These are phyloP conservation scores for Plebejus melissa DNA, from an alignment of 2,888 invertebrate genomes.

Conservation along the genomic window DNA sequence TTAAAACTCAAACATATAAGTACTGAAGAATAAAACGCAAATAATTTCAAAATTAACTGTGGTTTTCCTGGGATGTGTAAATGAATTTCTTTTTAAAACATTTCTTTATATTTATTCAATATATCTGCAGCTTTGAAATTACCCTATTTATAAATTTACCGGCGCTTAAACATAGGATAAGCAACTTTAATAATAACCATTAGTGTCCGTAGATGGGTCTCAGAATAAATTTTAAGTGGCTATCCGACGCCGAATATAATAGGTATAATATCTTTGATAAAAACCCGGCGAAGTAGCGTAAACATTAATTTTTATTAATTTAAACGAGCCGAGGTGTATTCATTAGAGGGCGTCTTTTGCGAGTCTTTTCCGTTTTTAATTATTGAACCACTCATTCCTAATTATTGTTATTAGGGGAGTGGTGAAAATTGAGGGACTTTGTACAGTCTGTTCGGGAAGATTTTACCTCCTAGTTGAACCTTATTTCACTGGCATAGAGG, in stretches of 20 bases:
- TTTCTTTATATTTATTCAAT: not conserved
- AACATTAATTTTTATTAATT: constrained; percentile 66
- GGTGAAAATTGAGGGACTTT: constrained; percentile 78
- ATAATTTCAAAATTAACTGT: not conserved
- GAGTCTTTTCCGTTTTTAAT: constrained; percentile 79
- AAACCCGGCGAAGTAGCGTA: constrained; percentile 42
- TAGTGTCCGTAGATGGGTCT: not conserved
- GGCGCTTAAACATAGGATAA: not conserved
- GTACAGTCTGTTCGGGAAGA: constrained; percentile 23
- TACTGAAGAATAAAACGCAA: too few species aligned
- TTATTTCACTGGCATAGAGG: not conserved
- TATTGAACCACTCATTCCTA: constrained; percentile 81
- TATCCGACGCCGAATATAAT: constrained; percentile 7
- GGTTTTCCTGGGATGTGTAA: too few species aligned
- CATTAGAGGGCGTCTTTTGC: constrained; percentile 59
- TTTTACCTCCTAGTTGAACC: not conserved
- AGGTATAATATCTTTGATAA: constrained; percentile 28
- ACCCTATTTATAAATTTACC: not conserved
- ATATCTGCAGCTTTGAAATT: not conserved
- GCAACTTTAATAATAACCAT: not conserved
- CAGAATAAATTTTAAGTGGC: constrained; percentile 7
- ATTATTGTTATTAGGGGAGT: constrained; percentile 80
- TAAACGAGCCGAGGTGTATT: constrained; percentile 58
- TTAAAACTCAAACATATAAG: too few species aligned
- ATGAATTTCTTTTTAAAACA: not conserved